phyloP scores from a whole-genome alignment of 2,888 invertebrate species.

The Meiosimyza platycephala region DNA sequence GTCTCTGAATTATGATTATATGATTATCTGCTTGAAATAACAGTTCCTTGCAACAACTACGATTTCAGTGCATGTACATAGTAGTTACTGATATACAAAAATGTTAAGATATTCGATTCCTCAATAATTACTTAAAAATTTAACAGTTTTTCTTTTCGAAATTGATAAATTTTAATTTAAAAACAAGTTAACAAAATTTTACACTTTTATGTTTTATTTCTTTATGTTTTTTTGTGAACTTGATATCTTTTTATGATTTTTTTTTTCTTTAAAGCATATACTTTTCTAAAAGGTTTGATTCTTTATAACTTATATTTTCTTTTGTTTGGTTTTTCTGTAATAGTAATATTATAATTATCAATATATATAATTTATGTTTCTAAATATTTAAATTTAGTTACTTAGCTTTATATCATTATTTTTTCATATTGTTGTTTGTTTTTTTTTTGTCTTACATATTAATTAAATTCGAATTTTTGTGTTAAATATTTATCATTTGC shows the following conservation, averaged over 20 bases:
- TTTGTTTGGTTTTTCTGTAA: slow-evolving; percentile 33
- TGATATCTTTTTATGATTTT: slow-evolving; percentile 30
- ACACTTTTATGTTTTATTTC: not conserved
- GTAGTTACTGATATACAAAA: too few relatives aligned
- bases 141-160: not conserved
- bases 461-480: slow-evolving; percentile 66
- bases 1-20: too few relatives aligned
- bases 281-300: slow-evolving; percentile 48
- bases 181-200: slow-evolving; percentile 1
- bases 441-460: slow-evolving; percentile 58
- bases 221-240: slow-evolving; percentile 37
- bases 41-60: too few relatives aligned
- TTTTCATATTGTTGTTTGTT: slow-evolving; percentile 36
- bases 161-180: slow-evolving; percentile 23
- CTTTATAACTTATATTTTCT: slow-evolving; percentile 36
- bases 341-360: slow-evolving; percentile 44
- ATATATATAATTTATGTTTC: slow-evolving; percentile 34
- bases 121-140: too few relatives aligned
- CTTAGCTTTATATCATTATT: slow-evolving; percentile 32
- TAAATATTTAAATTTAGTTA: slow-evolving; percentile 20
- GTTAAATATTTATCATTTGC: slow-evolving; percentile 56
- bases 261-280: slow-evolving; percentile 35
- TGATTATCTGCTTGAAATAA: too few relatives aligned
- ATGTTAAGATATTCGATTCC: too few relatives aligned
- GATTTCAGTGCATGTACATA: too few relatives aligned